Evolutionary conservation across 2,797 vertebrate species (phyloP), one percentile per base, ranked within the genome.

Genomic region (Brachyalestes nurse): DNA sequence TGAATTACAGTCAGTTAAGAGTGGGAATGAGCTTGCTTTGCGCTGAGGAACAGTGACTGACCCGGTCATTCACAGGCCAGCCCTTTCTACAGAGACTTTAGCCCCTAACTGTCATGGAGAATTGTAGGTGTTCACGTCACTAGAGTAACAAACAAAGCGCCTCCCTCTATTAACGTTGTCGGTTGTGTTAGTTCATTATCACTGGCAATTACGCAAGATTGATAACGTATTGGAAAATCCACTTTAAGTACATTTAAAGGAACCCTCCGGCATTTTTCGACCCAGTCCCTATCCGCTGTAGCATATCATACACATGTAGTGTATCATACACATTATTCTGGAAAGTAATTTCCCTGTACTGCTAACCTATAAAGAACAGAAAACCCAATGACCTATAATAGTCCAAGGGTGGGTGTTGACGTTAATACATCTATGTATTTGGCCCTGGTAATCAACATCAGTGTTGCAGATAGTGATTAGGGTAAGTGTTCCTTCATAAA

Each of bases 1-100:
- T 91, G 81, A 92, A 93, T 94, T 92, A 92, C 75, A 89, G 86
- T 83, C 89, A 92, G 85, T 85, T 86, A 85, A 85, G 87, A 89
- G 87, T 84, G 79, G 83, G 88, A 88, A 90, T 88, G 86, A 86
- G 87, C 88, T 88, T 88, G 83, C 83, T 85, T 86, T 76, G 79
- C 77, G 9, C 78, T 40, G 21, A 76, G 55, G 62, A 58, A 49
- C 42, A 57, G 70, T 28, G 47, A 38, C 19, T 78, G 75, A 84
- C 75, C 70, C 65, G 79, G 79, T 84, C 83, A 82, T 58, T n/a
- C 65, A 64, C 14, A 77, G 78, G 82, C 28, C 74, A 69, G 34
- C 19, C 6, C 1, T 38, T 55, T 55, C 14, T 28, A 9, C 64
- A 66, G 34, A 40, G 64, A 75, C 9, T 8, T 38, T 40, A 45